Conservation (phyloP, 2,797 vertebrate genomes). For the Alosa sapidissima region DNA sequence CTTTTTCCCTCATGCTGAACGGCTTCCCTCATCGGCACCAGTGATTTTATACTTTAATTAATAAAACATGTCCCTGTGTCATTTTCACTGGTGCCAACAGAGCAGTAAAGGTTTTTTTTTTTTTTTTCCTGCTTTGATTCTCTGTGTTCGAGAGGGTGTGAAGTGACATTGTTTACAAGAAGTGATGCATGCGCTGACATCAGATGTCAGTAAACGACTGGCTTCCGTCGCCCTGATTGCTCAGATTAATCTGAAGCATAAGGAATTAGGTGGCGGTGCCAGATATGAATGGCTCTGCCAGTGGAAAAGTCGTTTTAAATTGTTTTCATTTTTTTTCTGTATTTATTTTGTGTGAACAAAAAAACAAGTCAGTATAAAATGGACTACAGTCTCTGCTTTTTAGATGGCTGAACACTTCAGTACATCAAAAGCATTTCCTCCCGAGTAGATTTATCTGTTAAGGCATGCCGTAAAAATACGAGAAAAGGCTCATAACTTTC, state of each 20-base stretch:
- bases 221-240: slow-evolving; percentile 54
- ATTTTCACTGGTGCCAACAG: slow-evolving; percentile 47
- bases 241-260: slow-evolving; percentile 63
- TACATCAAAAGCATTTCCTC: slow-evolving; percentile 69
- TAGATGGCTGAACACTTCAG: background rate
- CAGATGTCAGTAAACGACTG: slow-evolving; percentile 56
- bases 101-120: slow-evolving; percentile 43
- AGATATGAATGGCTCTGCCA: slow-evolving; percentile 37
- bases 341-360: background rate
- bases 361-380: background rate
- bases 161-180: slow-evolving; percentile 62
- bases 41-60: slow-evolving; percentile 36
- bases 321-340: slow-evolving; percentile 4
- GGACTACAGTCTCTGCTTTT: background rate
- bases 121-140: slow-evolving; percentile 23
- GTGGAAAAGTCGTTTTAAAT: slow-evolving; percentile 42
- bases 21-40: slow-evolving; percentile 32
- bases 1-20: slow-evolving; percentile 8
- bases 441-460: slow-evolving; percentile 58
- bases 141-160: slow-evolving; percentile 42
- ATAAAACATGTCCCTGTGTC: slow-evolving; percentile 36
- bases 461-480: slow-evolving; percentile 57
- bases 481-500: slow-evolving; percentile 28
- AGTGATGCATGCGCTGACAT: slow-evolving; percentile 59
- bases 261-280: slow-evolving; percentile 55